phyloP scores from a whole-genome alignment of 2,888 invertebrate species.

The Graphium colonna region DNA sequence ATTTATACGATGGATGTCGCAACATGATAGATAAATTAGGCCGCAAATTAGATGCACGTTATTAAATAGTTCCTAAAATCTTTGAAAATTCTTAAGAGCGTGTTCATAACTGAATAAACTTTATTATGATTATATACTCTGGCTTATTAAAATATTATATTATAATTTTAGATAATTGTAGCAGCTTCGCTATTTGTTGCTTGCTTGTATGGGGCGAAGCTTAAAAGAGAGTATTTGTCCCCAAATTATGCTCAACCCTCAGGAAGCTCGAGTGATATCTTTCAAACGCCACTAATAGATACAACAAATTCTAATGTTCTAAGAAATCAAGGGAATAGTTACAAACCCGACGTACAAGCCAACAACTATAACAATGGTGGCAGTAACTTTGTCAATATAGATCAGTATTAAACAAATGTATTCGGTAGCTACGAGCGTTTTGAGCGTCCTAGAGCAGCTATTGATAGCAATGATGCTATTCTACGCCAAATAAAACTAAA shows the following conservation, averaged over 20 bases:
- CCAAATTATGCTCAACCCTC: conserved; percentile 42
- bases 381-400: too few relatives aligned
- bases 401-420: conserved; percentile 27
- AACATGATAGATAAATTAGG: too few relatives aligned
- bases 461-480: too few relatives aligned
- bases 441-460: conserved; percentile 58
- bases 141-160: too few relatives aligned
- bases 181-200: conserved; percentile 48
- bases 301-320: too few relatives aligned
- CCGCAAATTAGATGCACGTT: too few relatives aligned
- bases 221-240: conserved; percentile 65
- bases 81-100: too few relatives aligned
- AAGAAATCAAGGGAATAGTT: too few relatives aligned
- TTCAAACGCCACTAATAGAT: not conserved
- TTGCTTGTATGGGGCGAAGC: conserved; percentile 48
- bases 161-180: conserved; percentile 54
- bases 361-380: conserved; percentile 28
- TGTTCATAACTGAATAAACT: too few relatives aligned
- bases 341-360: conserved; percentile 8
- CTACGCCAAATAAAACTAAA: conserved; percentile 61
- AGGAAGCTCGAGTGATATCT: conserved; percentile 48
- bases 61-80: too few relatives aligned
- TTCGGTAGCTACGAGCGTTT: conserved; percentile 40
- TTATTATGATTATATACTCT: too few relatives aligned
- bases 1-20: too few relatives aligned